Percentiles rank a stretch among this genome's conserved stretches.
phyloP scores from a whole-genome alignment of 2,888 invertebrate genomes.

The Cantharis rustica region DNA sequence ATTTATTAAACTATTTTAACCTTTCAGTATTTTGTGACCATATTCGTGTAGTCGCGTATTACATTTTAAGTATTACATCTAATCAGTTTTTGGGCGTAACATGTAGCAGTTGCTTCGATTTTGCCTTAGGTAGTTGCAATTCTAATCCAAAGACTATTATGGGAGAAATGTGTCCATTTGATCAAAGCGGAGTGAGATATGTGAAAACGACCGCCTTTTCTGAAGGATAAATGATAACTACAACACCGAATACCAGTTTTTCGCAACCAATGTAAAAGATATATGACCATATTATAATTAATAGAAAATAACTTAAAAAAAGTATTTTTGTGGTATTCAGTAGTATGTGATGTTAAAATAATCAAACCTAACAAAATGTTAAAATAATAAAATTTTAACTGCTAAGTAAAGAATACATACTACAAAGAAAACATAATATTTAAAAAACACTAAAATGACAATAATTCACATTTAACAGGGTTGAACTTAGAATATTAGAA shows the following conservation, averaged over 20 bases:
- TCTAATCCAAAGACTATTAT: background rate
- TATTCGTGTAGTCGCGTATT: background rate
- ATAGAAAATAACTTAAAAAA: too few species aligned
- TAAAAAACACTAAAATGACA: too few species aligned
- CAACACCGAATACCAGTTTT: background rate
- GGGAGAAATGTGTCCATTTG: background rate
- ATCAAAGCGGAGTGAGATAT: background rate
- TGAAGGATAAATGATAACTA: background rate
- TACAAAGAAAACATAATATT: too few species aligned
- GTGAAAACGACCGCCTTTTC: background rate
- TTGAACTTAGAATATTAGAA: too few species aligned
- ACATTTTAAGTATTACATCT: background rate
- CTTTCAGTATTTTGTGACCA: background rate
- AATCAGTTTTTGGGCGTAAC: slow-evolving; percentile 23
- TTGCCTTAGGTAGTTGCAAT: background rate
- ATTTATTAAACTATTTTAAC: background rate
- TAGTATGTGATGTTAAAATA: too few species aligned
- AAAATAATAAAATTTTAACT: too few species aligned
- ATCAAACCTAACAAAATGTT: too few species aligned
- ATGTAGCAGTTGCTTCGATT: slow-evolving; percentile 28
- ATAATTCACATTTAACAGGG: too few species aligned
- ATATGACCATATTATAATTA: too few species aligned
- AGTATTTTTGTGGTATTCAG: too few species aligned
- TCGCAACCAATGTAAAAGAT: too few species aligned
- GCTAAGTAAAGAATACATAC: too few species aligned